Percentiles rank a stretch among this genome's conserved stretches.
Evolutionary conservation across 2,888 invertebrate genomes (phyloP).

Genomic region (Labia minor): DNA sequence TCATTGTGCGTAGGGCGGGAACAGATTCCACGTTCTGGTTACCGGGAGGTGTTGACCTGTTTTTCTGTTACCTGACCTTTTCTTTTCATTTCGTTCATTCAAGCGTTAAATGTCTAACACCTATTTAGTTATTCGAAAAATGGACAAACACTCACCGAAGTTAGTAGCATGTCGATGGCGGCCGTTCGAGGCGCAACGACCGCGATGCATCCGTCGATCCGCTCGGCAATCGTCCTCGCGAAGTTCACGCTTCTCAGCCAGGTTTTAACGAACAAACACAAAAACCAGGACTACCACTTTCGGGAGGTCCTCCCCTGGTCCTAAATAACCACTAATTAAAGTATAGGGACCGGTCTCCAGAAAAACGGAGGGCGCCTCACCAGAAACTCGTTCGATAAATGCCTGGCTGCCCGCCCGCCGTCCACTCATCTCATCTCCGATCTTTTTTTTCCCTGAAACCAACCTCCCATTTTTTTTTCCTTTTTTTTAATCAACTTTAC

Average conservation of each 20-base stretch:
- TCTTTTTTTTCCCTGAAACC: neutral
- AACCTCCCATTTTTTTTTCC: neutral
- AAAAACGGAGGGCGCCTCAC: slow-evolving; percentile 1
- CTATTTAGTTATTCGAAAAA: neutral
- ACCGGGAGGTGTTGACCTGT: neutral
- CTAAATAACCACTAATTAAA: slow-evolving; percentile 13
- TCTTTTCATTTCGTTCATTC: neutral
- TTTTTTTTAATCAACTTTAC: neutral
- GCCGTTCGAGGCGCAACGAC: neutral
- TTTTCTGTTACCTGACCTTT: slow-evolving; percentile 2
- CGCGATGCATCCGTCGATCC: neutral
- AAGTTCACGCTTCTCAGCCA: neutral
- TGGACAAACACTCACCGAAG: neutral
- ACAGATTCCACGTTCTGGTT: neutral
- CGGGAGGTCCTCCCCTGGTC: neutral
- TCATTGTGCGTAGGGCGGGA: neutral
- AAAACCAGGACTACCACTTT: neutral
- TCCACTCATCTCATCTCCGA: neutral
- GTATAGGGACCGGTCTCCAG: slow-evolving; percentile 13
- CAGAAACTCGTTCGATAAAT: slow-evolving; percentile 1
- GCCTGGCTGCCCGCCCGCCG: neutral
- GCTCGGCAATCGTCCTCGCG: neutral
- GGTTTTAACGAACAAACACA: neutral
- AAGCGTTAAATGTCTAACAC: neutral
- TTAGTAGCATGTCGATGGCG: neutral